phyloP scores from a whole-genome alignment of 2,797 vertebrate species.

The Cottoperca gobio region DNA sequence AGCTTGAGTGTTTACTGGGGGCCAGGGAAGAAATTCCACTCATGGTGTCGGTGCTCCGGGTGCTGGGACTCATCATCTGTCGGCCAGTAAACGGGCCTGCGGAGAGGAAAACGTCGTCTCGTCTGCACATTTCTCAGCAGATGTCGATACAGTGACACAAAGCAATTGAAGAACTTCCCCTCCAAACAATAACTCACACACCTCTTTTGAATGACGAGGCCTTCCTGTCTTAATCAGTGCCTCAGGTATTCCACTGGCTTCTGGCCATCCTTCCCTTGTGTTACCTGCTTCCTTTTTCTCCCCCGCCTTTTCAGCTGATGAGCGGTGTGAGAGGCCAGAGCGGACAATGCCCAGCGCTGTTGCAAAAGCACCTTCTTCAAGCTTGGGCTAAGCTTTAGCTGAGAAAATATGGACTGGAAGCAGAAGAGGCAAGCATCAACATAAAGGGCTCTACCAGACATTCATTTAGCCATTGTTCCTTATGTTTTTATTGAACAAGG shows the following conservation, averaged over 20 bases:
- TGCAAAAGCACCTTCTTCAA: conserved; percentile 96
- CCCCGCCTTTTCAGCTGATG: conserved; percentile 96
- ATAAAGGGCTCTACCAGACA: not conserved
- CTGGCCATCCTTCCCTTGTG: conserved; percentile 80
- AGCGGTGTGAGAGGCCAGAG: conserved; percentile 95
- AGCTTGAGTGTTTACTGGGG: conserved; percentile 96
- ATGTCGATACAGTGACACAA: not conserved
- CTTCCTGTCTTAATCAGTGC: conserved; percentile 88
- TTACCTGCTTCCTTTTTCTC: conserved; percentile 90
- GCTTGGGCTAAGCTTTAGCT: conserved; percentile 92
- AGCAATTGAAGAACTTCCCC: not conserved
- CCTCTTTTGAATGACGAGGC: conserved; percentile 92
- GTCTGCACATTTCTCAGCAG: not conserved
- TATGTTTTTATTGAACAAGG: not conserved
- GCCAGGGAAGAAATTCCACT: conserved; percentile 96
- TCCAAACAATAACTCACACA: conserved; percentile 55
- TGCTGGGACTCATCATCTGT: conserved; percentile 93
- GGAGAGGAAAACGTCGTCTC: not conserved
- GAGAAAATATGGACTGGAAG: conserved; percentile 89
- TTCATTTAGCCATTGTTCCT: not conserved
- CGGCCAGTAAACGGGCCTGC: conserved; percentile 85
- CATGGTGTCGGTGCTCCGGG: conserved; percentile 95
- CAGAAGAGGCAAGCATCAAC: conserved; percentile 7
- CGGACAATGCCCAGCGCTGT: conserved; percentile 95
- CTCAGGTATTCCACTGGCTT: conserved; percentile 87